Percentiles rank a stretch among this genome's conserved stretches.
Evolutionary conservation across 2,888 invertebrate genomes (phyloP).

Genomic region (Marasmarcha lunaedactyla): DNA sequence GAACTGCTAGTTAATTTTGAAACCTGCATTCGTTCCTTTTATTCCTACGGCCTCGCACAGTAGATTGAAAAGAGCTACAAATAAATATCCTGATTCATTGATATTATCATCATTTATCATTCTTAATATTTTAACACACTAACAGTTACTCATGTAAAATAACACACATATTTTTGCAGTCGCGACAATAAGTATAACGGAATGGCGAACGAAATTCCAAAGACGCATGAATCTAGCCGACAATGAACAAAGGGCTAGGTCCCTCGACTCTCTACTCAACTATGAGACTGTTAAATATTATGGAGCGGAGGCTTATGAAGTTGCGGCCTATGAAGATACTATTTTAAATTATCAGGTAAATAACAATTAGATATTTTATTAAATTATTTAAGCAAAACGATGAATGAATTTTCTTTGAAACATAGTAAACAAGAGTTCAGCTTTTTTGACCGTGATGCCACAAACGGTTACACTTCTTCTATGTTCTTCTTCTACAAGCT

Average conservation of each 20-base stretch:
- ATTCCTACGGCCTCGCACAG: too few relatives aligned
- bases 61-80: too few relatives aligned
- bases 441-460: too few relatives aligned
- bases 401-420: constrained; percentile 3
- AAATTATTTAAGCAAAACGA: not conserved
- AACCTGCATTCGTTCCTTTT: too few relatives aligned
- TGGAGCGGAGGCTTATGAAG: constrained; percentile 93
- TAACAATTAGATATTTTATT: too few relatives aligned
- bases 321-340: constrained; percentile 84
- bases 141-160: too few relatives aligned
- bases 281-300: constrained; percentile 99
- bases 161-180: constrained; percentile 74
- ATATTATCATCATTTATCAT: too few relatives aligned
- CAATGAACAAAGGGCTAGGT: constrained; percentile 90
- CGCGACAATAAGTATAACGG: constrained; percentile 90
- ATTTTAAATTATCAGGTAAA: constrained; percentile 85
- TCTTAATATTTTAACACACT: too few relatives aligned
- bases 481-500: too few relatives aligned
- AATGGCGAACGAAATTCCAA: constrained; percentile 97
- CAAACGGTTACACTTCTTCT: too few relatives aligned
- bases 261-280: constrained; percentile 96
- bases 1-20: too few relatives aligned
- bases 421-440: constrained; percentile 3
- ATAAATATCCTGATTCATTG: too few relatives aligned
- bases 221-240: constrained; percentile 94